Conservation (phyloP, 53 echinoderm and acorn worm species). For the Holothuria scabra region DNA sequence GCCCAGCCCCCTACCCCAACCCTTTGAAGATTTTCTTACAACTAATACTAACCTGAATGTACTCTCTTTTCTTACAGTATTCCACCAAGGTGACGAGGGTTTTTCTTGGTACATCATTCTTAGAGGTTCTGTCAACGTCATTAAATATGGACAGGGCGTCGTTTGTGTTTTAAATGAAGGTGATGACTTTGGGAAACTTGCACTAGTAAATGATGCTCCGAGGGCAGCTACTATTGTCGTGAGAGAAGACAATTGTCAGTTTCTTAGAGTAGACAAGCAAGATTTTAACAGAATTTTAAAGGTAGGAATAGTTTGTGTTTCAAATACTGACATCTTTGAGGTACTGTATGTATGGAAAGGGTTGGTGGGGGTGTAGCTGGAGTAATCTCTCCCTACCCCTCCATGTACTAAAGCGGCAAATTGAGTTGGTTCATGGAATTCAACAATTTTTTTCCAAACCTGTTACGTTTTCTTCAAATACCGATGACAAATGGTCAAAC, state of each 20-base stretch:
- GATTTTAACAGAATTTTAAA: conserved; percentile 96
- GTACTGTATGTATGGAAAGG: no score
- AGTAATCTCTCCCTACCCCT: no score
- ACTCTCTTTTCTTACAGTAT: conserved; percentile 59
- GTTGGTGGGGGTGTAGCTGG: no score
- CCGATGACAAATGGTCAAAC: no score
- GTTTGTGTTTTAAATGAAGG: conserved; percentile 97
- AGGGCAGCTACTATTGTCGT: conserved; percentile 94
- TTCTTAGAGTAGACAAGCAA: conserved; percentile 92
- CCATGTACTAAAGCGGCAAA: no score
- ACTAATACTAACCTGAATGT: no score
- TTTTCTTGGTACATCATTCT: conserved; percentile 98
- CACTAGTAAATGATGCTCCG: conserved; percentile 92
- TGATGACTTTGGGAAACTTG: conserved; percentile 97
- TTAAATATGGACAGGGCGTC: conserved; percentile 97
- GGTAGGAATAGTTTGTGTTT: conserved; percentile 54
- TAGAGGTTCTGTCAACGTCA: conserved; percentile 90
- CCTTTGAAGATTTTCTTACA: no score
- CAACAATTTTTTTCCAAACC: no score
- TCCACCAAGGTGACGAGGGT: conserved; percentile 98
- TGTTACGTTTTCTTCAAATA: no score
- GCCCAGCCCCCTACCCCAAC: no score
- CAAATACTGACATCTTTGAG: no score
- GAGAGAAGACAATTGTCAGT: conserved; percentile 96
- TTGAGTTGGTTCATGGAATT: no score